phyloP scores from a whole-genome alignment of 2,797 vertebrate genomes.

The Ispidina lecontei region DNA sequence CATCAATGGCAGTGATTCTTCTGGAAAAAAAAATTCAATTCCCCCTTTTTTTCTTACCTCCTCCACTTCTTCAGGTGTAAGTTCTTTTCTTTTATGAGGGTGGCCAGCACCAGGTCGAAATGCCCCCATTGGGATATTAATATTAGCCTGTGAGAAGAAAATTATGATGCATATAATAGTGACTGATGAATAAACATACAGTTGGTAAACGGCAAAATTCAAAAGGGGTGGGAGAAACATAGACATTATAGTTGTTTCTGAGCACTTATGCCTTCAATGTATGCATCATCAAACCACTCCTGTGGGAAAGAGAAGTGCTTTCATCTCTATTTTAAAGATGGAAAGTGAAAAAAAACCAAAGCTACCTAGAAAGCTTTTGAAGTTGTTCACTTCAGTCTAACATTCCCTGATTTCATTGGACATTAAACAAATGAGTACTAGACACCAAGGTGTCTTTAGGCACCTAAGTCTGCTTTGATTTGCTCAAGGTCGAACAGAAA shows the following conservation, averaged over 20 bases:
- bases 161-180: neutral
- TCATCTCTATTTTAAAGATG: neutral
- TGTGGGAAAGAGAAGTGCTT: neutral
- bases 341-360: neutral
- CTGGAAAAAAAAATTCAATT: rapidly evolving
- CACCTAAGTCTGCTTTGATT: neutral
- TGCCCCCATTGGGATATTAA: constrained; percentile 98
- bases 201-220: neutral
- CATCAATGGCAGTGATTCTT: neutral
- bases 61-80: constrained; percentile 85
- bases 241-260: neutral
- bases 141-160: constrained; percentile 88
- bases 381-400: neutral
- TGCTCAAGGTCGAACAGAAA: neutral
- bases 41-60: constrained; percentile 82
- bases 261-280: neutral
- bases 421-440: neutral
- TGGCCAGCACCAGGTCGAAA: constrained; percentile 95
- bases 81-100: constrained; percentile 94
- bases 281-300: neutral
- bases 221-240: neutral
- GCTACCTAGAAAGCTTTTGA: neutral
- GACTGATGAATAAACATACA: neutral
- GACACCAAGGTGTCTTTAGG: neutral
- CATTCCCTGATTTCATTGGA: neutral